These are phyloP conservation scores for Drosophila kanekoi DNA, from an alignment of 2,888 invertebrate species.

Conservation along the genomic window DNA sequence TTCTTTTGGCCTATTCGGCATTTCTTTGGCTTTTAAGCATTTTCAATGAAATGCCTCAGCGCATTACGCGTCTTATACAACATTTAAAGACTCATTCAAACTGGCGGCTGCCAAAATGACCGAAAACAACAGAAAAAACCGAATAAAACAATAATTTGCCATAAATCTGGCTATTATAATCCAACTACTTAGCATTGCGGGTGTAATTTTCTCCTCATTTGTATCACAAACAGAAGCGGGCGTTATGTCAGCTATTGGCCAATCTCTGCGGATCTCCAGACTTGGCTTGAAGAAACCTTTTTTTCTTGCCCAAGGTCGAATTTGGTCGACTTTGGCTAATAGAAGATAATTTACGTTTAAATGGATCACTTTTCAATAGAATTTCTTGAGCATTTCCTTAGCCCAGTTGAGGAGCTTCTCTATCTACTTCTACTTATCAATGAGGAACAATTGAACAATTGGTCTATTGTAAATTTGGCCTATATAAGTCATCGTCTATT, in stretches of 20 bases:
- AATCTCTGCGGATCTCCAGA: neutral
- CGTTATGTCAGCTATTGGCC: slow-evolving; percentile 38
- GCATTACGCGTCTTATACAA: slow-evolving; percentile 50
- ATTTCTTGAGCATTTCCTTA: too few species aligned
- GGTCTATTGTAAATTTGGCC: slow-evolving; percentile 3
- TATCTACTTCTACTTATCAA: neutral
- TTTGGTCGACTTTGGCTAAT: too few species aligned
- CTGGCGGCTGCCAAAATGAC: neutral
- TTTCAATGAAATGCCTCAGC: slow-evolving; percentile 38
- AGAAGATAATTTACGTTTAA: too few species aligned
- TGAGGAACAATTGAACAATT: neutral
- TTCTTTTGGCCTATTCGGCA: slow-evolving; percentile 50
- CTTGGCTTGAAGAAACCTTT: neutral
- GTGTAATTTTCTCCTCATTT: slow-evolving; percentile 57
- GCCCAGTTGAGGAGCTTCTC: too few species aligned
- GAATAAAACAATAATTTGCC: slow-evolving; percentile 48
- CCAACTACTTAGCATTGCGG: slow-evolving; percentile 55
- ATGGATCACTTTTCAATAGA: too few species aligned
- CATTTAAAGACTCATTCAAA: slow-evolving; percentile 27
- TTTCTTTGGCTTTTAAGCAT: slow-evolving; percentile 27
- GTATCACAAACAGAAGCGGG: slow-evolving; percentile 17
- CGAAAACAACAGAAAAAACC: slow-evolving; percentile 37
- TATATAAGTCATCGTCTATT: slow-evolving; percentile 2
- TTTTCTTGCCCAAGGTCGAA: neutral
- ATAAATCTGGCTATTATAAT: slow-evolving; percentile 57